Evolutionary conservation across 2,797 vertebrate genomes (phyloP), one percentile per base, ranked within the genome.

Genomic region (Sebastes itinus): DNA sequence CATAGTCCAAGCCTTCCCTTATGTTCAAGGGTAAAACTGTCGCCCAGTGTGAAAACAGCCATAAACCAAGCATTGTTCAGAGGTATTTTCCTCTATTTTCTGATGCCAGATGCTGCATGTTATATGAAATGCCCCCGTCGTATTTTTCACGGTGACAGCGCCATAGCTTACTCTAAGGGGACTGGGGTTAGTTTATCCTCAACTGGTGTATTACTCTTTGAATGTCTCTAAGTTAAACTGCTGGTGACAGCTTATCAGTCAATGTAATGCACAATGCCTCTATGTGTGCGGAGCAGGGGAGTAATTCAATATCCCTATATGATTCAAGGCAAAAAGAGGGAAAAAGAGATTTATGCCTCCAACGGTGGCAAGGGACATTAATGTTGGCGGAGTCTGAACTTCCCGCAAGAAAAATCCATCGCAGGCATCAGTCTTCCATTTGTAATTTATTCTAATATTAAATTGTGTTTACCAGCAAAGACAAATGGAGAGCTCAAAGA

Each of bases 301-400:
- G 94, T 96, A 95, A 97, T 97, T 96, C 96, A 96, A 97, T 97
- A 96, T 96, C 96, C 94, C 95, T 95, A 95, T 95, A 96, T 95
- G 95, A 97, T 97, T 96, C 88, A 81, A 96, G 94, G 93, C 95
- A 94, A 96, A 94, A 96, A 95, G 84, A 86, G 90, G 87, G 89
- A 92, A 95, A 94, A 94, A 89, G 91, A 96, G 93, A 95, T 96
- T 96, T 95, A 96, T 96, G 87, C 89, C 80, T 91, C 88, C 86
- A 75, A 89, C 54, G 62, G 87, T 87, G 90, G 92, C 92, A 73
- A 82, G 92, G 92, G 92, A 94, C 93, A 93, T 94, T 94, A 94
- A 93, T 88, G 90, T 87, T 85, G 90, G 90, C 72, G 77, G 85
- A 89, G 92, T 90, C 88, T 87, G 83, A 94, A 93, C 87, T 94